Evolutionary conservation across 2,113 vertebrate genomes (phyloP).

Genomic region (Malurus melanocephalus): DNA sequence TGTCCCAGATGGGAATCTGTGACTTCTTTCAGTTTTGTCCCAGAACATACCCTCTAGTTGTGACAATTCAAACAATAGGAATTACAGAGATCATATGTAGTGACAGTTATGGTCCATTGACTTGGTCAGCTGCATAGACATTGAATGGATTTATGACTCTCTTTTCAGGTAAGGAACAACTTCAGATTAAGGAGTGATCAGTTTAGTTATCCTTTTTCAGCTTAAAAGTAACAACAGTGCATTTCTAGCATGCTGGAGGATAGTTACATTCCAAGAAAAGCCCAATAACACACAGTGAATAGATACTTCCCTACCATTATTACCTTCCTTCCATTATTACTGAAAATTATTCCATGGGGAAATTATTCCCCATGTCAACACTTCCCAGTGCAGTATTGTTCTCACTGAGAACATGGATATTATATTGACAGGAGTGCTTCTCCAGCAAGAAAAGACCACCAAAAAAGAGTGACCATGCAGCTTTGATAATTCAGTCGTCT

Average conservation of each 20-base stretch:
- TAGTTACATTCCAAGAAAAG: slow-evolving; percentile 13
- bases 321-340: background rate
- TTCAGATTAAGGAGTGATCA: background rate
- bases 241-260: background rate
- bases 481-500: slow-evolving; percentile 35
- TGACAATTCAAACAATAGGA: background rate
- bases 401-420: background rate
- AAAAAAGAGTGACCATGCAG: background rate
- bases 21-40: background rate
- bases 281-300: background rate
- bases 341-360: slow-evolving; percentile 35
- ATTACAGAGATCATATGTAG: background rate
- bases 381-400: background rate
- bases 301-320: background rate
- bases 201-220: background rate
- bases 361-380: background rate
- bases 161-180: background rate
- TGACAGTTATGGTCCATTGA: background rate
- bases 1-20: background rate
- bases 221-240: background rate
- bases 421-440: background rate
- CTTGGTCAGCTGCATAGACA: background rate
- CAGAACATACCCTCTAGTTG: background rate
- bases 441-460: background rate
- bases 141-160: background rate